Evolutionary conservation across 2,113 vertebrate genomes (phyloP).

Genomic region (Festucalex cinctus): DNA sequence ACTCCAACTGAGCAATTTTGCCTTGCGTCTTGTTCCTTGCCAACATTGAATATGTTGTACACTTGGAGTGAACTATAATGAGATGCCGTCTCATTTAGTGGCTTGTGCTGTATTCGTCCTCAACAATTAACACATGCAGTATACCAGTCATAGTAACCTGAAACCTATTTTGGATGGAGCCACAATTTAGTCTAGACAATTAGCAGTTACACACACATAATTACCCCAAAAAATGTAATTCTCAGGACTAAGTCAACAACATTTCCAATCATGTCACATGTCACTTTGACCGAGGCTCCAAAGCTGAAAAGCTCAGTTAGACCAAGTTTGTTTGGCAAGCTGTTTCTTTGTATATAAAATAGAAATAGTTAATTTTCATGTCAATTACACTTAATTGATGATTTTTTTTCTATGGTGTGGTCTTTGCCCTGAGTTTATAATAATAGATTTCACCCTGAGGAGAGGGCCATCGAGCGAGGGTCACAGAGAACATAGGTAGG

Average conservation of each 20-base stretch:
- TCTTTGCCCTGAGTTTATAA: constrained; percentile 61
- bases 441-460: constrained; percentile 66
- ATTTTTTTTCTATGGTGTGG: constrained; percentile 49
- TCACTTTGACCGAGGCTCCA: constrained; percentile 55
- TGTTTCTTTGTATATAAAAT: background rate
- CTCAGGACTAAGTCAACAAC: constrained; percentile 51
- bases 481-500: constrained; percentile 62
- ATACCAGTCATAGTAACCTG: constrained; percentile 45
- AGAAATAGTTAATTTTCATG: constrained; percentile 24
- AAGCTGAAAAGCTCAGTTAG: constrained; percentile 26
- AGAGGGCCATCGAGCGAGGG: constrained; percentile 54
- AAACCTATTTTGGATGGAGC: constrained; percentile 51
- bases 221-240: constrained; percentile 56
- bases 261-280: constrained; percentile 51
- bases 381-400: constrained; percentile 40
- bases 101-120: constrained; percentile 60
- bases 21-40: constrained; percentile 44
- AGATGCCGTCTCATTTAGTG: constrained; percentile 50
- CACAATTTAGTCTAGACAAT: constrained; percentile 59
- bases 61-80: constrained; percentile 66
- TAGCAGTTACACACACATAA: constrained; percentile 63
- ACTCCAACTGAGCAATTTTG: constrained; percentile 54
- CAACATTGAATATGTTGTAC: constrained; percentile 57
- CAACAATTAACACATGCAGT: constrained; percentile 57
- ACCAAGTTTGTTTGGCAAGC: constrained; percentile 32